Conservation (phyloP, 2,888 invertebrate genomes). For the Aromia moschata region DNA sequence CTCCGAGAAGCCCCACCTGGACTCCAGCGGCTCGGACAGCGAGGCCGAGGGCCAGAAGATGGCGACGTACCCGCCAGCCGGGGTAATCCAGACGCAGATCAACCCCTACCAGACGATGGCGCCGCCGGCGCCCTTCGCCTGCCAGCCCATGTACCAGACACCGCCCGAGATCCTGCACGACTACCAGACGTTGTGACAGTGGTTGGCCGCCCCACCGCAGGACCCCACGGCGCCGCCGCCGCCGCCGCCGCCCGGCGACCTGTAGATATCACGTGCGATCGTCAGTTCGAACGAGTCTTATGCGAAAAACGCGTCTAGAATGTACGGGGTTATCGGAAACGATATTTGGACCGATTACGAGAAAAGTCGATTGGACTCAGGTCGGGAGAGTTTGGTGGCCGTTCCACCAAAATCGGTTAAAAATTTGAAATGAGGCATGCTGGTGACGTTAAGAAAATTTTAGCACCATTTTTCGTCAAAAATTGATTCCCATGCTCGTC, state of each 20-base stretch:
- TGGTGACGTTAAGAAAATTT: too few relatives aligned
- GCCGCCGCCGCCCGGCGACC: constrained; percentile 29
- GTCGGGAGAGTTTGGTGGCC: too few relatives aligned
- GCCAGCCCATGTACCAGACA: constrained; percentile 59
- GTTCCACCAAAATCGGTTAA: too few relatives aligned
- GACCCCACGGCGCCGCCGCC: constrained; percentile 40
- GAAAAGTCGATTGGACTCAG: too few relatives aligned
- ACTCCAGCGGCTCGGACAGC: constrained; percentile 62
- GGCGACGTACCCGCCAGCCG: constrained; percentile 50
- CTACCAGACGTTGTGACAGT: constrained; percentile 64
- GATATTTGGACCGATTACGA: too few relatives aligned
- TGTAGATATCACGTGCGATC: constrained; percentile 32
- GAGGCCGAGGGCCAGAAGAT: constrained; percentile 59
- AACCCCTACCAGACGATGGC: constrained; percentile 55
- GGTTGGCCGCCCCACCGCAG: constrained; percentile 54
- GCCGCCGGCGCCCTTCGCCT: constrained; percentile 45
- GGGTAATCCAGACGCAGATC: constrained; percentile 45
- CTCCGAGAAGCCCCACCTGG: constrained; percentile 61
- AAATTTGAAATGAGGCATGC: too few relatives aligned
- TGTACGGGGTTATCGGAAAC: too few relatives aligned
- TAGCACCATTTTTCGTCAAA: too few relatives aligned
- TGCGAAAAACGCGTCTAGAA: constrained; percentile 6
- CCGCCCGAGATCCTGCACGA: constrained; percentile 61
- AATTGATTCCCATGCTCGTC: too few relatives aligned
- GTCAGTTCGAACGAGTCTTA: constrained; percentile 6